Conservation (phyloP, 2,797 vertebrate genomes). For the Sternarchorhynchus goeldii region DNA sequence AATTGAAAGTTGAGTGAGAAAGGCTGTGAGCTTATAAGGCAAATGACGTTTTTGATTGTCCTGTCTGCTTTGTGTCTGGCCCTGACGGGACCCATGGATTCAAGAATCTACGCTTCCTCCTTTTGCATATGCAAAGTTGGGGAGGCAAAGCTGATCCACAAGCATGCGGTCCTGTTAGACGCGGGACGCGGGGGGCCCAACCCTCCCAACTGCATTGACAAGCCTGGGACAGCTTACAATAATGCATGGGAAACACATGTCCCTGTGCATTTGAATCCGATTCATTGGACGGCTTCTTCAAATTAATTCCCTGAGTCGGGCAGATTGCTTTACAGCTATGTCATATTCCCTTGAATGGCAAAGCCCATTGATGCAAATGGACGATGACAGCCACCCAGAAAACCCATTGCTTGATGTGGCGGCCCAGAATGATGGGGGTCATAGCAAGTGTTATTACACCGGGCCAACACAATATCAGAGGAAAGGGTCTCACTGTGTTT, state of each 20-base stretch:
- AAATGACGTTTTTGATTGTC: conserved; percentile 75
- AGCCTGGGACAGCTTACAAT: conserved; percentile 55
- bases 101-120: conserved; percentile 59
- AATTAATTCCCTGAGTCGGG: conserved; percentile 97
- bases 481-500: conserved; percentile 61
- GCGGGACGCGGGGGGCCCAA: conserved; percentile 48
- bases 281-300: conserved; percentile 93
- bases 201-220: conserved; percentile 59
- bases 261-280: conserved; percentile 90
- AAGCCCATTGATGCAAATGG: conserved; percentile 90
- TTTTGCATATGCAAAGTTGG: conserved; percentile 76
- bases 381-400: conserved; percentile 86
- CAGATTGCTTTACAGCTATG: conserved; percentile 95
- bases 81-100: conserved; percentile 65
- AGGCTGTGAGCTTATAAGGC: conserved; percentile 51
- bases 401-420: conserved; percentile 77
- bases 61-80: conserved; percentile 61
- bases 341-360: conserved; percentile 91
- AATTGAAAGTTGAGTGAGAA: conserved; percentile 50
- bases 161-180: conserved; percentile 69
- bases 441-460: conserved; percentile 91
- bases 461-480: conserved; percentile 81
- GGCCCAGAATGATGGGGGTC: conserved; percentile 87
- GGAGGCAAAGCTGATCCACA: conserved; percentile 65
- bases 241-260: conserved; percentile 56